phyloP scores from a whole-genome alignment of 2,888 invertebrate species.

The Zygothrica quintamaculata region DNA sequence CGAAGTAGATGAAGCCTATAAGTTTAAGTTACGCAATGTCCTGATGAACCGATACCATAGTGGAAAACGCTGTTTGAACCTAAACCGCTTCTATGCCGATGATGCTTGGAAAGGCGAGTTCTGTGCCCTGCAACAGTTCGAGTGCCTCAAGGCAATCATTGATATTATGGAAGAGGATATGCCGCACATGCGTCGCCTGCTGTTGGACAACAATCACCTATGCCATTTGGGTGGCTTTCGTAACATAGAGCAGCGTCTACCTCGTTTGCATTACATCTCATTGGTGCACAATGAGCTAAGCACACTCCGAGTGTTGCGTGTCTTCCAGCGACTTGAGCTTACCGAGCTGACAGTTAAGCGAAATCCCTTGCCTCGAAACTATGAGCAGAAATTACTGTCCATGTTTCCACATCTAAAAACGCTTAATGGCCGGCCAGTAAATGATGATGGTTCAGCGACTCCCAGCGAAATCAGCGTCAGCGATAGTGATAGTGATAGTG shows the following conservation, averaged over 20 bases:
- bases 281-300: slow-evolving; percentile 39
- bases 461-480: not conserved
- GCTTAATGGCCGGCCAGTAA: slow-evolving; percentile 26
- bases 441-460: not conserved
- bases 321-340: slow-evolving; percentile 33
- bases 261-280: slow-evolving; percentile 38
- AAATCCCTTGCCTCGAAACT: slow-evolving; percentile 44
- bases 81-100: slow-evolving; percentile 45
- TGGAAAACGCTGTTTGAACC: slow-evolving; percentile 28
- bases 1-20: slow-evolving; percentile 20
- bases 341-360: slow-evolving; percentile 28
- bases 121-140: slow-evolving; percentile 42
- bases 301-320: slow-evolving; percentile 13
- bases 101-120: slow-evolving; percentile 38
- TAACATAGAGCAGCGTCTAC: slow-evolving; percentile 36
- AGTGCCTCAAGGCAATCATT: slow-evolving; percentile 37
- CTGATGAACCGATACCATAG: slow-evolving; percentile 45
- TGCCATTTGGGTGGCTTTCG: slow-evolving; percentile 28
- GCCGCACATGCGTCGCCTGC: slow-evolving; percentile 43
- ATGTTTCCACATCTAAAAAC: slow-evolving; percentile 37
- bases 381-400: slow-evolving; percentile 29
- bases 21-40: slow-evolving; percentile 21
- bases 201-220: slow-evolving; percentile 55
- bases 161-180: slow-evolving; percentile 34
- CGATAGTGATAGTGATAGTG: slow-evolving; percentile 13